Percentiles rank a stretch among this genome's conserved stretches.
phyloP scores from a whole-genome alignment of 2,797 vertebrate genomes.

The Danio jaintianensis region DNA sequence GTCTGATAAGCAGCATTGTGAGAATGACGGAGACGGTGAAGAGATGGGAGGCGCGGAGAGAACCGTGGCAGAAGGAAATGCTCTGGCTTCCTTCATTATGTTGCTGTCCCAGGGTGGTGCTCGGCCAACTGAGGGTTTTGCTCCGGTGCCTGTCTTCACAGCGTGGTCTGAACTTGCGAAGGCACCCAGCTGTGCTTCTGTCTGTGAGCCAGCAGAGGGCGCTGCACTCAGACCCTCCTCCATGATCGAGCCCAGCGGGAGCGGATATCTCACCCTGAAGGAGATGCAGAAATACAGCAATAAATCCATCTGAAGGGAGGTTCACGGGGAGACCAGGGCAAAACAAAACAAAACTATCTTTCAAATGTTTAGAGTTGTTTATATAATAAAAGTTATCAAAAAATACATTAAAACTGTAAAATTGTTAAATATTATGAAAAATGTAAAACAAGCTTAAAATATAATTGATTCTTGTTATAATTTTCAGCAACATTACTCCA shows the following conservation, averaged over 20 bases:
- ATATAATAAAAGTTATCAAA: neutral
- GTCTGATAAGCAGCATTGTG: slow-evolving; percentile 48
- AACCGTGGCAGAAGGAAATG: slow-evolving; percentile 16
- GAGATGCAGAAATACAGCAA: slow-evolving; percentile 80
- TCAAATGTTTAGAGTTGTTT: neutral
- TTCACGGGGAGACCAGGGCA: no score
- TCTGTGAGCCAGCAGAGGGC: slow-evolving; percentile 56
- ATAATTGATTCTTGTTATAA: no score
- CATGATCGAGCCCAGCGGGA: slow-evolving; percentile 68
- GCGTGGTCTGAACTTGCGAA: slow-evolving; percentile 43
- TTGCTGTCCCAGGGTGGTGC: slow-evolving; percentile 29
- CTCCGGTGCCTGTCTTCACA: slow-evolving; percentile 42
- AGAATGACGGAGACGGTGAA: slow-evolving; percentile 12
- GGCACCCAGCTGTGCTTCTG: slow-evolving; percentile 13
- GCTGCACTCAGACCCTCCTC: slow-evolving; percentile 71
- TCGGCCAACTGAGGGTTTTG: slow-evolving; percentile 14
- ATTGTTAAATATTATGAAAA: neutral
- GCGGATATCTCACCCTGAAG: slow-evolving; percentile 77
- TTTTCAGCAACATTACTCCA: neutral
- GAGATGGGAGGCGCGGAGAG: slow-evolving; percentile 16
- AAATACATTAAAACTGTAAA: neutral
- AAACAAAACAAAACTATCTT: neutral
- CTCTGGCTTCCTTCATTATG: slow-evolving; percentile 56
- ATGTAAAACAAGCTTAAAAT: no score
- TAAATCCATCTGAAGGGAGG: slow-evolving; percentile 72